Evolutionary conservation across 2,113 vertebrate genomes (phyloP), one percentile per base, ranked within the genome.

Genomic region (Puntigrus tetrazona): DNA sequence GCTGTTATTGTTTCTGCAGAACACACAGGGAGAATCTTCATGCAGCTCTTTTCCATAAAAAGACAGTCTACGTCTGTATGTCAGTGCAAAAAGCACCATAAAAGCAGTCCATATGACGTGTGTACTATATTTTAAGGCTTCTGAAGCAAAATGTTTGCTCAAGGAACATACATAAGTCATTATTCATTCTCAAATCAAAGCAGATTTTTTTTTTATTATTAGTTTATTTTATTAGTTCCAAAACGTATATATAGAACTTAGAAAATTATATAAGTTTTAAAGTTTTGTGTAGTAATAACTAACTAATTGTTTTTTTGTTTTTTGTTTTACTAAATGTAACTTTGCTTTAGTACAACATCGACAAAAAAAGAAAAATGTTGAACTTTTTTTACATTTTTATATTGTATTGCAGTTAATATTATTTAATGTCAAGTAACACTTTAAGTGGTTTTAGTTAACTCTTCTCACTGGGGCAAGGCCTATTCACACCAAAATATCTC

Each of bases 1-100:
- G 65, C 22, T 43, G 20, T 73, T 43, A 41, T 27, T 29, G 29
- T 74, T 47, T 43, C 4, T 38, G 34, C 34, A 70, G 20, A 72
- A 43, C 69, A 72, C 9, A 43, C 38, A 36, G n/a, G 4, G 69
- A 41, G 36, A 72, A 41, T 38, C 34, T 38, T 43, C 34, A 41
- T 25, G 34, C 36, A 13, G 69, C 69, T 72, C 69, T 41, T 61
- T 41, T 72, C 69, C 69, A n/a, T 72, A 41, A 72, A 70, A 67
- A 67, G 16, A 20, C 61, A 63, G 10, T 31, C 18, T 8, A 72
- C 25, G 22, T 25, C 8, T 57, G 47, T 29, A 3, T 8, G 5
- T 18, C 31, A 38, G 63, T 67, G 52, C 52, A 55, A 55, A 34
- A 59, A 59, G 57, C 57, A 27, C 11, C n/a, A 27, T 27, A 27